phyloP scores from a whole-genome alignment of 2,888 invertebrate genomes.

The Noctua comes region DNA sequence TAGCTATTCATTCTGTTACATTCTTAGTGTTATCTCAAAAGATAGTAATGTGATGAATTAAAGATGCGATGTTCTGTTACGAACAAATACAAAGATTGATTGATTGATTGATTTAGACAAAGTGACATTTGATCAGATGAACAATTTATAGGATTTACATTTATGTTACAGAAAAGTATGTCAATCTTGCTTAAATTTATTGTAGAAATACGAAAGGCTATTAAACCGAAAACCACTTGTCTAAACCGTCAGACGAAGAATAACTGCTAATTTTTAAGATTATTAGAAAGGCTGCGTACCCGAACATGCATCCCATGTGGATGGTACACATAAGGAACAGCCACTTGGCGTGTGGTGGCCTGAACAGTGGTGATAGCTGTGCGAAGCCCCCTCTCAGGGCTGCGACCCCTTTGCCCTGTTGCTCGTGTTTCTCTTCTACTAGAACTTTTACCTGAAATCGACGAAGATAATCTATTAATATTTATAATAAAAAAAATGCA shows the following conservation, averaged over 20 bases:
- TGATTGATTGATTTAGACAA: too few relatives aligned
- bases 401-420: conserved; percentile 82
- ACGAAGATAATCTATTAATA: neutral
- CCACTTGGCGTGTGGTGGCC: conserved; percentile 90
- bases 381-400: conserved; percentile 90
- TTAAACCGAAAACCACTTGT: neutral
- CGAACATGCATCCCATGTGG: conserved; percentile 84
- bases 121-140: too few relatives aligned
- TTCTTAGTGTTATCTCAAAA: neutral
- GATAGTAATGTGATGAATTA: neutral
- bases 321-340: conserved; percentile 91
- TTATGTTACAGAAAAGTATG: neutral
- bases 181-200: neutral
- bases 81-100: too few relatives aligned
- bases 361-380: conserved; percentile 92
- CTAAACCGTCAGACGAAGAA: neutral
- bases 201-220: neutral
- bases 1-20: neutral
- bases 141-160: neutral
- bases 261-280: neutral
- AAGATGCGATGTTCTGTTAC: neutral
- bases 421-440: conserved; percentile 81
- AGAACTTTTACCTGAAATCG: conserved; percentile 82
- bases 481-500: too few relatives aligned
- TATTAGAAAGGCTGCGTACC: conserved; percentile 69